Base-by-base conservation (phyloP, 2,888 invertebrate species). In the Cryptocephalus moraei region DNA sequence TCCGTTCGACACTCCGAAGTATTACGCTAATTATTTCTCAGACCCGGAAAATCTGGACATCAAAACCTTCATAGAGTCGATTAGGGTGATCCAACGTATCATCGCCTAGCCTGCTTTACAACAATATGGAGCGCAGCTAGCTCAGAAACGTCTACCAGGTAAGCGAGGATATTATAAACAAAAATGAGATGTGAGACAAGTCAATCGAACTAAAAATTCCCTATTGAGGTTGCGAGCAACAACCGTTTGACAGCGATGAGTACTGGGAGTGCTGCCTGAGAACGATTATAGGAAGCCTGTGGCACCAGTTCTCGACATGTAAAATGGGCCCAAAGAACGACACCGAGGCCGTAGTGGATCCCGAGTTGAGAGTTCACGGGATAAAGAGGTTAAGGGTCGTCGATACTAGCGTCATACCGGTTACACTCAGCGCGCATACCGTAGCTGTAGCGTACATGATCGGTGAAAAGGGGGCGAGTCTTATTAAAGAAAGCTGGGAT, bases 21-120 rank as follows among this genome's bases (percentile, higher is more conserved):
- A 90, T 45, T 79, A 88, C 54, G 85, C 89, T 0, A 87, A 86
- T 63, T 95, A 93, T 67, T 79, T 91, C 62, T 75, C 80, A 0
- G 77, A 81, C 60, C 73, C 75, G 73, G 54, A 80, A 75, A 55
- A 73, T 79, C 48, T 75, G 8, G 70, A 70, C 50, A 55, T 69
- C 1, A 62, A 60, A 51, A 64, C 66, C 1, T 64, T 68, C 47
- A 62, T 69, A 11, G 65, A 63, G 4, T 58, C 62, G 0, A 66
- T 78, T 9, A 73, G 77, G 53, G 72, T 73, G 58, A 71, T 73
- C 0, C 72, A 80, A 44, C 68, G 71, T 32, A 62, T 80, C 34
- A 69, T 73, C 8, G 60, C 66, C 50, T 73, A 73, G 0, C 65
- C 70, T 3, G 64, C 74, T 0, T 75, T 79, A 53, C 69, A 70